Percentiles rank a stretch among this genome's conserved stretches.
Evolutionary conservation across 2,888 invertebrate genomes (phyloP).

Genomic region (Ptychoptera contaminata): DNA sequence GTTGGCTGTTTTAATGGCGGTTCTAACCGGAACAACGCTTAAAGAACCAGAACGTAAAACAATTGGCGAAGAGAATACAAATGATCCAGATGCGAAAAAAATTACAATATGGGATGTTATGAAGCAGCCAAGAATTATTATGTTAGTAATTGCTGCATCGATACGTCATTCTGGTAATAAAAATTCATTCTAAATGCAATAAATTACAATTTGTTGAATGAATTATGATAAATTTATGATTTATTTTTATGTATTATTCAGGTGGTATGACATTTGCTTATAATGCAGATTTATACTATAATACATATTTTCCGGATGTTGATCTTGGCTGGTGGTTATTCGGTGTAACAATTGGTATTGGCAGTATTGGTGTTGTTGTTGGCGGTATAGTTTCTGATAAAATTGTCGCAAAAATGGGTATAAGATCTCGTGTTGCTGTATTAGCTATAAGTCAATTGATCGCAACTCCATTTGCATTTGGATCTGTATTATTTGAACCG

Average conservation of each 20-base stretch:
- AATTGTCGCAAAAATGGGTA: conserved; percentile 74
- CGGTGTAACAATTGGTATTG: conserved; percentile 74
- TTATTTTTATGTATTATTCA: too few species aligned
- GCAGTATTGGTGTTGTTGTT: conserved; percentile 46
- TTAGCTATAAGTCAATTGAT: conserved; percentile 69
- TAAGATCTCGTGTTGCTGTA: conserved; percentile 62
- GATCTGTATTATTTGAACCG: conserved; percentile 67
- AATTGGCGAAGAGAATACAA: conserved; percentile 47
- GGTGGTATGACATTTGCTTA: conserved; percentile 81
- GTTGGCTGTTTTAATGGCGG: conserved; percentile 53
- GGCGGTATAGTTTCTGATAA: conserved; percentile 70
- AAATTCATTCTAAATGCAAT: too few species aligned
- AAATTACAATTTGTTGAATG: too few species aligned
- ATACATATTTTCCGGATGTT: conserved; percentile 75
- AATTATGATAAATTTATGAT: too few species aligned
- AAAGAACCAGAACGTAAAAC: conserved; percentile 60
- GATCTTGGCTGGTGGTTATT: conserved; percentile 85
- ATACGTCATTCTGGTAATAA: conserved; percentile 56
- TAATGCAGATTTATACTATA: conserved; percentile 79
- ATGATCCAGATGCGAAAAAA: conserved; percentile 33
- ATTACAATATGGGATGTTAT: conserved; percentile 61
- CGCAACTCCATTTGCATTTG: conserved; percentile 71
- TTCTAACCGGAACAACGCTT: conserved; percentile 56
- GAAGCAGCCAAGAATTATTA: conserved; percentile 57
- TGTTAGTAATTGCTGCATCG: conserved; percentile 73